Base-by-base conservation (phyloP, 1,140 invertebrate genomes). In the Platyura marginata region DNA sequence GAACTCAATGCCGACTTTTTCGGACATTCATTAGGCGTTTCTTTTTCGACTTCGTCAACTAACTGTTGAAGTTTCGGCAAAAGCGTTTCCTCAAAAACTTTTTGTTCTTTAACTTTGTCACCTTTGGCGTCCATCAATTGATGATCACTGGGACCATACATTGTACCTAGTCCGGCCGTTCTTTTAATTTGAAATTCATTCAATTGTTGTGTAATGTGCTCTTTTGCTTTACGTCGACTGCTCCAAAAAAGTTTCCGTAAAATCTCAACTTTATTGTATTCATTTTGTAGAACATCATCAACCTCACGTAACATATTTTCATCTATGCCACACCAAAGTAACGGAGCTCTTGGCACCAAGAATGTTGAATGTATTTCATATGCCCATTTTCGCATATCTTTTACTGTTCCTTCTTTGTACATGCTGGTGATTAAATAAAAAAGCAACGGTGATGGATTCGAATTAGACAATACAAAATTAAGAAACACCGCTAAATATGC, bases 351-450 rank as follows among this genome's bases (percentile, higher is more conserved):
- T 52, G 89, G 87, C 51, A 91, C 83, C 44, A 96, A 68, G 68
- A 96, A 97, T 54, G 85, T 91, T 42, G 92, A 95, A 65, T 94
- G 88, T 54, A 97, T 92, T 70, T 97, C 92, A 66, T 95, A 96
- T 21, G 91, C 91, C 91, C 91, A 97, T 61, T 91, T 88, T 43
- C 83, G 75, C 74, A 96, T 69, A 55, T 92, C 87, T 64, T 91
- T 91, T 25, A 73, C 72, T 52, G 77, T 84, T 22, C 81, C 83
- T 56, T 84, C 77, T 55, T 84, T 82, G 59, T 85, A 90, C 23
- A 81, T 63, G 57, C 87, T 81, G 16, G 85, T 86, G 56, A 92
- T 75, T 46, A 92, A 68, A 63, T 89, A 88, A 62, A 93, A 93
- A 45, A 92, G 72, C 59, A 85, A 62, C 62, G 79, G 81, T 49